phyloP scores from a whole-genome alignment of 2,888 invertebrate species.

The Epistrophella euchroma region DNA sequence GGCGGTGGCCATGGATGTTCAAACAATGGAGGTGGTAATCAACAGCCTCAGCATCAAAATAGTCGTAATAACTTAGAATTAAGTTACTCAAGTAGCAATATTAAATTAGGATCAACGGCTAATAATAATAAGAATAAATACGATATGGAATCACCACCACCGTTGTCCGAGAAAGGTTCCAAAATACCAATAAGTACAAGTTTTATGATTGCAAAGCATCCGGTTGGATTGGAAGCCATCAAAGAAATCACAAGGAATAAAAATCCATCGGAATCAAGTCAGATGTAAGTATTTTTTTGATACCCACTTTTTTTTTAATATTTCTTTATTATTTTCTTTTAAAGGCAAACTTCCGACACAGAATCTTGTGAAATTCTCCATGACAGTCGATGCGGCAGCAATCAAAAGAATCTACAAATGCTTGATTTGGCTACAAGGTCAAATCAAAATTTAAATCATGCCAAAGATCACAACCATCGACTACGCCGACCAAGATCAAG shows the following conservation, averaged over 20 bases:
- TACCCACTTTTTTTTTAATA: neutral
- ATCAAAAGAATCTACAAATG: slow-evolving; percentile 80
- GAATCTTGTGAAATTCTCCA: slow-evolving; percentile 84
- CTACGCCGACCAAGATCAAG: slow-evolving; percentile 82
- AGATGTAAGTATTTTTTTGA: slow-evolving; percentile 81
- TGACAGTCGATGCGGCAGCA: slow-evolving; percentile 80
- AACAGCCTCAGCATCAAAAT: slow-evolving; percentile 76
- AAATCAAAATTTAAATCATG: slow-evolving; percentile 68
- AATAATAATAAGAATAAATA: slow-evolving; percentile 81
- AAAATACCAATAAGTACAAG: slow-evolving; percentile 83
- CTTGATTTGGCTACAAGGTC: slow-evolving; percentile 78
- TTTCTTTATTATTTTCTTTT: slow-evolving; percentile 39
- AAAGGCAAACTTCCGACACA: slow-evolving; percentile 84
- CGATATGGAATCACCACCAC: slow-evolving; percentile 79
- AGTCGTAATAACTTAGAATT: slow-evolving; percentile 81
- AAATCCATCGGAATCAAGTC: slow-evolving; percentile 84
- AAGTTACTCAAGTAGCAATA: slow-evolving; percentile 82
- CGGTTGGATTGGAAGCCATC: slow-evolving; percentile 91
- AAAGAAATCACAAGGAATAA: slow-evolving; percentile 89
- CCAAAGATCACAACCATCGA: slow-evolving; percentile 81
- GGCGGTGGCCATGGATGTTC: slow-evolving; percentile 77
- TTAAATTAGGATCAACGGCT: slow-evolving; percentile 81
- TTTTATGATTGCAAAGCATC: slow-evolving; percentile 85
- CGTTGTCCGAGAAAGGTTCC: slow-evolving; percentile 77
- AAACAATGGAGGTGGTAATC: slow-evolving; percentile 66